Percentiles rank a stretch among this genome's conserved stretches.
Evolutionary conservation across 2,113 vertebrate species (phyloP).

Genomic region (Scatophagus argus): DNA sequence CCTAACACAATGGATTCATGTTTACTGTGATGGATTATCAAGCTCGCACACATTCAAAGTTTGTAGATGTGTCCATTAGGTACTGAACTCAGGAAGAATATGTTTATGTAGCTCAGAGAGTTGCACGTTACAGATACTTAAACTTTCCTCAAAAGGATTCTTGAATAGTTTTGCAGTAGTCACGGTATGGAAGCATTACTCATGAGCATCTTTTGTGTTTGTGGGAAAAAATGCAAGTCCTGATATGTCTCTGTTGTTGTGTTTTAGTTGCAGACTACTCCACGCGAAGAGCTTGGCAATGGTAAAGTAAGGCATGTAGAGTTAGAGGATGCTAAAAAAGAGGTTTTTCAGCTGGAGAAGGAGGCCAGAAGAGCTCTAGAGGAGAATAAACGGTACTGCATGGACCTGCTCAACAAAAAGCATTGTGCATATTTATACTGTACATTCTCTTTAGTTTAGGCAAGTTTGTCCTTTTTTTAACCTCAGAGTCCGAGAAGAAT

Average conservation of each 20-base stretch:
- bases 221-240: background rate
- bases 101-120: background rate
- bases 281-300: constrained; percentile 12
- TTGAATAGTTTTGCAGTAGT: background rate
- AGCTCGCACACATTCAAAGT: background rate
- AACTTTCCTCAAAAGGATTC: background rate
- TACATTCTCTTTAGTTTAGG: background rate
- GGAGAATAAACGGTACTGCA: constrained; percentile 74
- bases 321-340: constrained; percentile 55
- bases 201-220: background rate
- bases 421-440: background rate
- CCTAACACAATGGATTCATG: background rate
- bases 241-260: constrained; percentile 3
- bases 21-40: background rate
- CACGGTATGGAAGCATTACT: background rate
- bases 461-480: constrained; percentile 30
- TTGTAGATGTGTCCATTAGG: background rate
- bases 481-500: constrained; percentile 72
- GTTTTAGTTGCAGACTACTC: constrained; percentile 41
- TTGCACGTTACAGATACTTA: background rate
- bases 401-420: background rate
- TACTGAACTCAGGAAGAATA: background rate
- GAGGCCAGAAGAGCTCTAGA: constrained; percentile 62
- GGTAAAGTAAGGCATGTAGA: constrained; percentile 39
- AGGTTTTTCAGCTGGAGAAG: constrained; percentile 58